These are phyloP conservation scores for Tenebrosternarchus preto DNA, from an alignment of 2,113 vertebrate genomes.

Conservation along the genomic window DNA sequence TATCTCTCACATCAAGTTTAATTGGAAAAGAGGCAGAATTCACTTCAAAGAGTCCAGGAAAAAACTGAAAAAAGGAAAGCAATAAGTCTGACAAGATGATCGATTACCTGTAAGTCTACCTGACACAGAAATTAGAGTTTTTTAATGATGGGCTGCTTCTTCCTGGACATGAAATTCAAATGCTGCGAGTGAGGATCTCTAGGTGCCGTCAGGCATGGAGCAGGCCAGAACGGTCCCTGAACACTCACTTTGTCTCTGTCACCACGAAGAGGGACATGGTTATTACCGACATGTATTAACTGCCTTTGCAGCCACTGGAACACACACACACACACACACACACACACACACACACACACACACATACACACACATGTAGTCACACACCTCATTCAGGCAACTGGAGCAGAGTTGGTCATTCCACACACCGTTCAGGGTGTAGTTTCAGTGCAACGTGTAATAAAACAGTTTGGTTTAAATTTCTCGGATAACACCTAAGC, in stretches of 20 bases:
- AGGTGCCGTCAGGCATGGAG: conserved; percentile 84
- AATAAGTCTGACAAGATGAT: conserved; percentile 88
- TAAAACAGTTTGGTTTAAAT: no score
- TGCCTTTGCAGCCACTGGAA: conserved; percentile 88
- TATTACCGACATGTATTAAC: conserved; percentile 95
- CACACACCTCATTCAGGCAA: conserved; percentile 33
- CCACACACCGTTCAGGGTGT: neutral
- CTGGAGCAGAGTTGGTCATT: conserved; percentile 8
- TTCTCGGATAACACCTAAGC: no score
- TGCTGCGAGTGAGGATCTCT: conserved; percentile 89
- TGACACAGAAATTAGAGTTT: conserved; percentile 94
- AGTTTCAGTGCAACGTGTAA: neutral
- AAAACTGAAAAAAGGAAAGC: conserved; percentile 75
- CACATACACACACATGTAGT: conserved; percentile 68
- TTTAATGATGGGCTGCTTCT: conserved; percentile 92
- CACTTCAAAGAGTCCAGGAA: conserved; percentile 71
- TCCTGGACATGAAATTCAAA: conserved; percentile 93
- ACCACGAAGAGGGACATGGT: conserved; percentile 90
- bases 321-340: conserved; percentile 58
- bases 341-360: conserved; percentile 21
- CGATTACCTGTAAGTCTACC: conserved; percentile 94
- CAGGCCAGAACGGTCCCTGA: conserved; percentile 83
- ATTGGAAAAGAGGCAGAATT: conserved; percentile 85
- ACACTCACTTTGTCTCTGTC: conserved; percentile 96
- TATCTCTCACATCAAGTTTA: conserved; percentile 81